Base-by-base conservation (phyloP, 2,113 vertebrate genomes). In the Procavia capensis region DNA sequence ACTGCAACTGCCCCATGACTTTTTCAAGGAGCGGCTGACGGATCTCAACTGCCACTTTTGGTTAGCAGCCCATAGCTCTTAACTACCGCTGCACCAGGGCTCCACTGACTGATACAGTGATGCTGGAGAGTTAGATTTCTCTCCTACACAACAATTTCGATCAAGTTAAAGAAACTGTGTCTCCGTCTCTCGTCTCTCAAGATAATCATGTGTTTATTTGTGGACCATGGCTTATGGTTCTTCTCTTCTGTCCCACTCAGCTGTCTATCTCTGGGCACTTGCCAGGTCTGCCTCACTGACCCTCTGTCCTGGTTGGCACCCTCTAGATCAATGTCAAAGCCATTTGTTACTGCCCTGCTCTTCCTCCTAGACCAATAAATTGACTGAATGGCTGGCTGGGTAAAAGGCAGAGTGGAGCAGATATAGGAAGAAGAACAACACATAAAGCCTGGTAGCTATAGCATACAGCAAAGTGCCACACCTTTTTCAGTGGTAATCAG, bases 171-270 rank as follows among this genome's bases (percentile, higher is more conserved):
- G 75, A 74, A 41, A 43, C 31, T 16, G 5, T 1, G 6, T 27
- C 31, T 54, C 36, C 41, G 29, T 13, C 5, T 34, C 4, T 25
- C 79, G 64, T 43, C 50, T 39, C 25, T 50, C n/a, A 9, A 5
- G 20, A 20, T 6, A 68, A 25, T 27, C 41, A 5, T 24, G 6
- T 6, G 19, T 16, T 3, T 45, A 4, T 13, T 0, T 16, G 0
- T 0, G 0, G 14, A 27, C 17, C 43, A 59, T 25, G 34, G 54
- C 11, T 43, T 13, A 13, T 0, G 31, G 13, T 57, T 36, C 50
- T 88, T 70, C 64, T 2, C 20, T 61, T n/a, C 45, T 10, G 24
- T 27, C 27, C 17, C 1, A 8, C 4, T 36, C 27, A 4, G 29
- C n/a, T 54, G 75, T 43, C 61, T 22, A 0, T 14, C 20, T 22